Conservation (phyloP, 2,113 vertebrate species). For the Prietella phreatophila region DNA sequence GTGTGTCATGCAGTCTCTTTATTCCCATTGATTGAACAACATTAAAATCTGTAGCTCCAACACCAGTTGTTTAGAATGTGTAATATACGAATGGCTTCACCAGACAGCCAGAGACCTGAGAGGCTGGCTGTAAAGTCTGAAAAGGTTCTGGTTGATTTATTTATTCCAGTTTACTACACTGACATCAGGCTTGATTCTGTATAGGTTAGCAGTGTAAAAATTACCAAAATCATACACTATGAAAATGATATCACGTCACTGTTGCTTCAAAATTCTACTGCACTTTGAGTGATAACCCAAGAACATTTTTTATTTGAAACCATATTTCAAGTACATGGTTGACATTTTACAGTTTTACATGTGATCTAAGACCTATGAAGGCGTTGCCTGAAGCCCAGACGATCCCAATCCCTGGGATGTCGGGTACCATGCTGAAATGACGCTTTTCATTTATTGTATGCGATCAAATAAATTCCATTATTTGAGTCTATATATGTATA, state of each 20-base stretch:
- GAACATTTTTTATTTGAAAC: neutral
- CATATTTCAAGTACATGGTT: neutral
- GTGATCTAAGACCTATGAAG: neutral
- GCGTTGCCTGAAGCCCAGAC: neutral
- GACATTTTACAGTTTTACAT: neutral
- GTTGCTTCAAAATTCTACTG: neutral
- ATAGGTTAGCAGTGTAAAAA: neutral
- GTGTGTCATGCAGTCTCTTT: neutral
- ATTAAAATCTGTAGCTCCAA: neutral
- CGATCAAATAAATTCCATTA: neutral
- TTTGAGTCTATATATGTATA: neutral
- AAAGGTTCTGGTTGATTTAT: constrained; percentile 19
- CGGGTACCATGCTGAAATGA: neutral
- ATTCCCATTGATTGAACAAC: neutral
- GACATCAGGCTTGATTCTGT: neutral
- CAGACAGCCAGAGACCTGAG: neutral
- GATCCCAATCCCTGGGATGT: neutral
- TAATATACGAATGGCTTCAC: neutral
- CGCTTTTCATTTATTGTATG: neutral
- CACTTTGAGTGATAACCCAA: neutral
- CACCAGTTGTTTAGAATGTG: neutral
- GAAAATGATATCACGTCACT: neutral
- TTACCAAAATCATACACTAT: neutral
- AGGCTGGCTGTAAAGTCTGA: neutral
- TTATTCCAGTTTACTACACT: neutral